Evolutionary conservation across 2,888 invertebrate species (phyloP), one percentile per base, ranked within the genome.

Genomic region (Diploptera punctata): DNA sequence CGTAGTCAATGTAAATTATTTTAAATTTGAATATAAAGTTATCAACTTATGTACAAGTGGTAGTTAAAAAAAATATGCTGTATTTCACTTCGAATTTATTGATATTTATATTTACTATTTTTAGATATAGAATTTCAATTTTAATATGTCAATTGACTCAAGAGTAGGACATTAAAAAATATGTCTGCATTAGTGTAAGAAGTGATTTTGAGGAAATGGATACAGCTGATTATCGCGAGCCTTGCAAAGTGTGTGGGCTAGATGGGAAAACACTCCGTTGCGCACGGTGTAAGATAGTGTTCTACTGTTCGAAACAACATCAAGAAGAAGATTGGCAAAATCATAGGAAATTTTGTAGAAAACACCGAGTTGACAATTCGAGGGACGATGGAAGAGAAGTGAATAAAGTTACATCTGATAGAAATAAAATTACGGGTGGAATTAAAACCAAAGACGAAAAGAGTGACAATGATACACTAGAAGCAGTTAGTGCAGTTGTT

Each of bases 231-330:
- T 73, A 62, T 73, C 80, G 80, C 76, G 79, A 77, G 26, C 68
- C 68, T 73, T 80, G 80, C 76, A 78, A 77, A 71, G 74, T 90
- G 79, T 92, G 93, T 83, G 87, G 87, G 75, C 79, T 79, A 76
- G 83, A 81, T 77, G 86, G 87, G 79, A 88, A 89, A 77, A 83
- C 92, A 78, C 84, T 90, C 75, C 88, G 92, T 78, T 94, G 94
- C 83, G 88, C 89, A 77, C 88, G 91, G 77, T 95, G 95, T 82
- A 90, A 91, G 80, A 83, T 83, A 74, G 86, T 89, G 67, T 91
- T 89, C 82, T 95, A 95, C 82, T 95, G 94, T 83, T 91, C 90
- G 74, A 91, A 89, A 77, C 90, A 90, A 75, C 94, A 95, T 81
- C 94, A 94, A 83, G 89, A 88, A 76, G 85, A 88, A 78, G 92